Evolutionary conservation across 1,140 invertebrate species (phyloP).

Genomic region (Drosophila ogumai): DNA sequence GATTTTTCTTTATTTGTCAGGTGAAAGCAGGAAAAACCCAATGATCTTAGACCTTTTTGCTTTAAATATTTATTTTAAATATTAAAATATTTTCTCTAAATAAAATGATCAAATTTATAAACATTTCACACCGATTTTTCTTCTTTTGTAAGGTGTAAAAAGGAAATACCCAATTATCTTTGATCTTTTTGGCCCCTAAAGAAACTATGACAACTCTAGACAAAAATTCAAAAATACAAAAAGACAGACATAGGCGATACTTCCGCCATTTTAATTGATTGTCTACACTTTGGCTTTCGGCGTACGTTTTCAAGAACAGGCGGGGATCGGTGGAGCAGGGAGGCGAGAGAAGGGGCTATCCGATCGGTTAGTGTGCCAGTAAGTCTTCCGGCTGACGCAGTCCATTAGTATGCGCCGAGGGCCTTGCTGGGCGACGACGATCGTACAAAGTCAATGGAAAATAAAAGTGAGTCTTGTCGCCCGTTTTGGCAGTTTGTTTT

Average conservation of each 20-base stretch:
- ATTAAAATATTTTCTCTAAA: not conserved
- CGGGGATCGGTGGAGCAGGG: constrained; percentile 34
- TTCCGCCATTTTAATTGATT: constrained; percentile 80
- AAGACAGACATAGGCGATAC: constrained; percentile 38
- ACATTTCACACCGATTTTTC: not conserved
- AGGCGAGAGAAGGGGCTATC: constrained; percentile 1
- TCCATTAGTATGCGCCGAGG: constrained; percentile 73
- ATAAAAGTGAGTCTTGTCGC: constrained; percentile 71
- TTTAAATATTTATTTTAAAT: too few relatives aligned
- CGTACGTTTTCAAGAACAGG: constrained; percentile 75
- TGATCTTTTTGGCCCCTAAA: not conserved
- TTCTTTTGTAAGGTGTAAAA: not conserved
- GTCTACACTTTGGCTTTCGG: constrained; percentile 38
- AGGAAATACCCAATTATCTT: constrained; percentile 18
- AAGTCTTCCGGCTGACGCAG: constrained; percentile 55
- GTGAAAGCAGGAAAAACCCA: too few relatives aligned
- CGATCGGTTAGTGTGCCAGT: constrained; percentile 59
- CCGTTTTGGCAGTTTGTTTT: constrained; percentile 52
- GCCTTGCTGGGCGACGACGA: constrained; percentile 33
- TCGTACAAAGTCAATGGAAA: constrained; percentile 52
- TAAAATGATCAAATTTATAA: not conserved
- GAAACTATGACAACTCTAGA: constrained; percentile 39
- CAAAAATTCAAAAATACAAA: constrained; percentile 4
- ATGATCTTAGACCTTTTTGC: too few relatives aligned
- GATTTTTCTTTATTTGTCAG: too few relatives aligned